These are phyloP conservation scores for Nomia melanderi DNA, from an alignment of 1,140 invertebrate genomes.

Conservation along the genomic window DNA sequence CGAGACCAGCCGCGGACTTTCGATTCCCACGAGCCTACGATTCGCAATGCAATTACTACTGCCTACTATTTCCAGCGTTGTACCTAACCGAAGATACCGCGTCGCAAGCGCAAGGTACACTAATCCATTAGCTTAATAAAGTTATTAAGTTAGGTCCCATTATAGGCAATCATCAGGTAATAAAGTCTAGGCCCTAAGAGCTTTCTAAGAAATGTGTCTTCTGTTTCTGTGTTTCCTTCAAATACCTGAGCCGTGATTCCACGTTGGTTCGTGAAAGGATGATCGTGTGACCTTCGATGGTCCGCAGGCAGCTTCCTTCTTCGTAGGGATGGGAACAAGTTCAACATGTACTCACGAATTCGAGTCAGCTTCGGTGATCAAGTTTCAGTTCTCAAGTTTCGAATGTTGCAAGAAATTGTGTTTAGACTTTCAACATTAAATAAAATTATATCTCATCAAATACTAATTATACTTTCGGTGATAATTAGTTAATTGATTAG, in stretches of 20 bases:
- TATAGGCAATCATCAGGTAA: slow-evolving; percentile 5
- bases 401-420: no score
- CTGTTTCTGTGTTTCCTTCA: background rate
- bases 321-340: no score
- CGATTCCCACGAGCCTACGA: slow-evolving; percentile 14
- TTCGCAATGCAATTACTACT: background rate
- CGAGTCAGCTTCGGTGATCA: no score
- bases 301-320: slow-evolving; percentile 18
- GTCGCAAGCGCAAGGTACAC: background rate
- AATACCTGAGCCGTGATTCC: slow-evolving; percentile 11
- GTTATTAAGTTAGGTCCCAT: slow-evolving; percentile 25
- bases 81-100: background rate
- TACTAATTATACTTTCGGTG: no score
- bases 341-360: no score
- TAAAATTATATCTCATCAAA: no score
- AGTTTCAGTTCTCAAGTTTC: no score
- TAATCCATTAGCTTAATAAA: slow-evolving; percentile 30
- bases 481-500: no score
- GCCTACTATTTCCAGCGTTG: background rate
- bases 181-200: background rate
- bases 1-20: slow-evolving; percentile 1
- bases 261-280: slow-evolving; percentile 31
- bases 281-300: background rate
- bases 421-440: no score
- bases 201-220: slow-evolving; percentile 7